phyloP scores from a whole-genome alignment of 2,113 vertebrate genomes.

The Sylvietta virens region DNA sequence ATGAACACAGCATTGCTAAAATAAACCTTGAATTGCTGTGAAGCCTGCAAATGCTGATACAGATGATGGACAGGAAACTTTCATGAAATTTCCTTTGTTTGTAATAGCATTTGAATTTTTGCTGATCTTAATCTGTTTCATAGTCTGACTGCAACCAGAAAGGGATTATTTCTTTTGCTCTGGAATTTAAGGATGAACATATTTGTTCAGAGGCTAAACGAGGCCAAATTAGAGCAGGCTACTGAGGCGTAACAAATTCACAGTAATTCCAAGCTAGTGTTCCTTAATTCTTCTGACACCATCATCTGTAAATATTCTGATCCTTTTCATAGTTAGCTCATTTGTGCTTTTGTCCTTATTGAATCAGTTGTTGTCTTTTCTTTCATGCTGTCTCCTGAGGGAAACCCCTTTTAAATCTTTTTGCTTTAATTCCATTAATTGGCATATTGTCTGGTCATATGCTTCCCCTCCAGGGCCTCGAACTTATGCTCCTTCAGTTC shows the following conservation, averaged over 20 bases:
- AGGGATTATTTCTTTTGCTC: constrained; percentile 64
- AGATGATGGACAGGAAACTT: constrained; percentile 44
- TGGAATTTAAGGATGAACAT: constrained; percentile 49
- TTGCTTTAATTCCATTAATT: constrained; percentile 75
- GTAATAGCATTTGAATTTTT: constrained; percentile 39
- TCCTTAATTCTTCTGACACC: constrained; percentile 68
- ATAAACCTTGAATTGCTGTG: background rate
- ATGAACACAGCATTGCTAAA: background rate
- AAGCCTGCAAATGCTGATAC: constrained; percentile 14
- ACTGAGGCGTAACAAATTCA: constrained; percentile 61
- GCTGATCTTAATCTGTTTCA: constrained; percentile 62
- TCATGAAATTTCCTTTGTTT: constrained; percentile 41
- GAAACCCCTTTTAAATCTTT: constrained; percentile 61
- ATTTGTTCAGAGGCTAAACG: constrained; percentile 47
- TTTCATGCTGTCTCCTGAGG: constrained; percentile 66
- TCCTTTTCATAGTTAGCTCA: constrained; percentile 53
- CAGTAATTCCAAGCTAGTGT: constrained; percentile 55
- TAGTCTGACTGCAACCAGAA: constrained; percentile 28
- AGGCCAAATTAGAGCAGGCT: constrained; percentile 51
- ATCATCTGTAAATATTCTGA: constrained; percentile 70
- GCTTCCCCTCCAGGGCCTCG: constrained; percentile 63
- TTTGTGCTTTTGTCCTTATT: constrained; percentile 70
- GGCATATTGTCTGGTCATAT: constrained; percentile 70
- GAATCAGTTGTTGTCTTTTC: constrained; percentile 69
- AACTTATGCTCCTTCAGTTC: constrained; percentile 60